Conservation (phyloP, 2,888 invertebrate genomes). For the Agapostemon virescens region DNA sequence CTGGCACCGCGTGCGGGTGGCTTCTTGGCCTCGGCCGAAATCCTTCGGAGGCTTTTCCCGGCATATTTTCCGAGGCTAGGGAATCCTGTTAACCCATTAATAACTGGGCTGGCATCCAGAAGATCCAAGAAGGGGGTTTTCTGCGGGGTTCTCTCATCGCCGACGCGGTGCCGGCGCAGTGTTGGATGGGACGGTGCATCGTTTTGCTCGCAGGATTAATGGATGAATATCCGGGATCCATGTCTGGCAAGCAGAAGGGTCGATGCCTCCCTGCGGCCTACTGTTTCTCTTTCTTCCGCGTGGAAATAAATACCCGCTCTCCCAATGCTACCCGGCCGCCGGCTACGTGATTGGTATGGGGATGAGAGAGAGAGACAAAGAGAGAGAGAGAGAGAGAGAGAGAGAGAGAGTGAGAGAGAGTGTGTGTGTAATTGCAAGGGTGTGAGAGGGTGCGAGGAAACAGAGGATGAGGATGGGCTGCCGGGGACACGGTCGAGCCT, state of each 20-base stretch:
- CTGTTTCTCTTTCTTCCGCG: slow-evolving; percentile 49
- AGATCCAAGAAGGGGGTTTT: slow-evolving; percentile 57
- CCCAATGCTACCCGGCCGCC: neutral
- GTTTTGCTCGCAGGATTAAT: slow-evolving; percentile 70
- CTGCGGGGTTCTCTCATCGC: slow-evolving; percentile 43
- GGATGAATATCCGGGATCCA: slow-evolving; percentile 65
- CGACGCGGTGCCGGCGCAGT: slow-evolving; percentile 36
- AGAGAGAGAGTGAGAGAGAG: neutral
- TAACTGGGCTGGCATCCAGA: slow-evolving; percentile 67
- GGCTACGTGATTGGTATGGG: slow-evolving; percentile 1
- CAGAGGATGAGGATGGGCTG: neutral
- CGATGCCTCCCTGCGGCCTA: slow-evolving; percentile 54
- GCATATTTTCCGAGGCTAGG: slow-evolving; percentile 74
- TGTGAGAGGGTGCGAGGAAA: neutral
- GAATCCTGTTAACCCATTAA: slow-evolving; percentile 78
- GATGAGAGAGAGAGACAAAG: neutral
- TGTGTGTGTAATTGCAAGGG: neutral
- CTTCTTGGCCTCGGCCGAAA: slow-evolving; percentile 60
- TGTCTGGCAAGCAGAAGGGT: slow-evolving; percentile 41
- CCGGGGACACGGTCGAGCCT: slow-evolving; percentile 1
- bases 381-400: too few relatives aligned
- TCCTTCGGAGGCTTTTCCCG: slow-evolving; percentile 66
- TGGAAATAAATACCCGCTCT: slow-evolving; percentile 31
- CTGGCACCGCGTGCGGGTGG: slow-evolving; percentile 1
- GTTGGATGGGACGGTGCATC: slow-evolving; percentile 61